Evolutionary conservation across 2,888 invertebrate genomes (phyloP).

Genomic region (Parochlus steinenii): DNA sequence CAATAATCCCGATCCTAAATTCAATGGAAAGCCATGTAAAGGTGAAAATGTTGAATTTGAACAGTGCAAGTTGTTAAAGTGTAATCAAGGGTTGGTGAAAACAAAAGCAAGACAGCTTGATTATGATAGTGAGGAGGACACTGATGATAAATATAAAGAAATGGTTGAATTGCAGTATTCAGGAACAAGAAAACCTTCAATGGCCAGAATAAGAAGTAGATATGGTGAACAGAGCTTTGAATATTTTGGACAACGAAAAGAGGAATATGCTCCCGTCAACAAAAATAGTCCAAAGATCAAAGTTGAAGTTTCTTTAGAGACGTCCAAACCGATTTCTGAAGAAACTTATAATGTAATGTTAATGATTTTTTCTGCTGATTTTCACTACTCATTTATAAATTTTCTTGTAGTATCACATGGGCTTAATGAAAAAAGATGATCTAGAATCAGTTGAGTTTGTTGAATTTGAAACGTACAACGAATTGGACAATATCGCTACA

Average conservation of each 20-base stretch:
- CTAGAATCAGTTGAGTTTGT: no score
- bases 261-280: no score
- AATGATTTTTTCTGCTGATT: no score
- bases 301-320: slow-evolving; percentile 7
- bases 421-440: no score
- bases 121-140: slow-evolving; percentile 1
- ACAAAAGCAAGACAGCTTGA: not conserved
- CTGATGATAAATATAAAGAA: slow-evolving; percentile 3
- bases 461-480: no score
- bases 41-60: slow-evolving; percentile 17
- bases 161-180: slow-evolving; percentile 5
- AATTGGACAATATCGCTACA: no score
- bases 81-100: not conserved
- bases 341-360: slow-evolving; percentile 6
- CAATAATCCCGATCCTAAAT: slow-evolving; percentile 23
- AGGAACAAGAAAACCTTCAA: no score
- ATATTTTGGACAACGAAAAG: no score
- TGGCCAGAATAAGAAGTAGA: not conserved
- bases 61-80: slow-evolving; percentile 11
- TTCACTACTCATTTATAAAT: no score
- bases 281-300: slow-evolving; percentile 6
- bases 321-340: slow-evolving; percentile 9
- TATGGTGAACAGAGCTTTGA: slow-evolving; percentile 2
- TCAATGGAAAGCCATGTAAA: slow-evolving; percentile 28
- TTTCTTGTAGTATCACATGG: no score